A percentile compares a stretch with the other conserved stretches of the same genome.
These are phyloP conservation scores for Drosophila meridiana DNA, from an alignment of 2,888 invertebrate species.

Conservation along the genomic window DNA sequence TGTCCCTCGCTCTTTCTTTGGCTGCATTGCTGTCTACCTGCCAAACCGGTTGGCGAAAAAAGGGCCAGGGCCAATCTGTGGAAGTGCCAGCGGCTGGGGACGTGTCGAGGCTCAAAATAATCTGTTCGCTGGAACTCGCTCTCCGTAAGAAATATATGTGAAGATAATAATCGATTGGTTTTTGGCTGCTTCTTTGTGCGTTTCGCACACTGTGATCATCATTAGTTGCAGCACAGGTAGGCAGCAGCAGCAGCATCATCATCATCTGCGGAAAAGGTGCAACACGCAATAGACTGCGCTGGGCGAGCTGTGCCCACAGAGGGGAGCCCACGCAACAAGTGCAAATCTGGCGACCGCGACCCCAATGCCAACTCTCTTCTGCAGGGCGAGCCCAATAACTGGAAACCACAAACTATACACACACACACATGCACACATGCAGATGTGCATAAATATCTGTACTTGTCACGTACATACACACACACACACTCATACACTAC, in stretches of 20 bases:
- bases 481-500: background rate
- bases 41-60: conserved; percentile 73
- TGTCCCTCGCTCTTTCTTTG: conserved; percentile 8
- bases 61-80: conserved; percentile 63
- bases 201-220: conserved; percentile 78
- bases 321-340: conserved; percentile 68
- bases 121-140: conserved; percentile 79
- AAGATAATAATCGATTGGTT: conserved; percentile 82
- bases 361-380: conserved; percentile 40
- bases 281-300: conserved; percentile 42
- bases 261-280: conserved; percentile 44
- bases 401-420: conserved; percentile 20
- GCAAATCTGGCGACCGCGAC: conserved; percentile 51
- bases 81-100: conserved; percentile 41
- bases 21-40: conserved; percentile 57
- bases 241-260: conserved; percentile 18
- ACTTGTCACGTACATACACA: conserved; percentile 28
- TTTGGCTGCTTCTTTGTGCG: conserved; percentile 74
- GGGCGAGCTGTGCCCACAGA: conserved; percentile 42
- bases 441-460: conserved; percentile 7
- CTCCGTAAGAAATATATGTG: conserved; percentile 39
- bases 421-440: conserved; percentile 10
- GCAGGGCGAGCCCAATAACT: conserved; percentile 26
- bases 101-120: conserved; percentile 80
- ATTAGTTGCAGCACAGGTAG: conserved; percentile 54